Evolutionary conservation across 2,888 invertebrate genomes (phyloP).

Genomic region (Harpalus rubripes): DNA sequence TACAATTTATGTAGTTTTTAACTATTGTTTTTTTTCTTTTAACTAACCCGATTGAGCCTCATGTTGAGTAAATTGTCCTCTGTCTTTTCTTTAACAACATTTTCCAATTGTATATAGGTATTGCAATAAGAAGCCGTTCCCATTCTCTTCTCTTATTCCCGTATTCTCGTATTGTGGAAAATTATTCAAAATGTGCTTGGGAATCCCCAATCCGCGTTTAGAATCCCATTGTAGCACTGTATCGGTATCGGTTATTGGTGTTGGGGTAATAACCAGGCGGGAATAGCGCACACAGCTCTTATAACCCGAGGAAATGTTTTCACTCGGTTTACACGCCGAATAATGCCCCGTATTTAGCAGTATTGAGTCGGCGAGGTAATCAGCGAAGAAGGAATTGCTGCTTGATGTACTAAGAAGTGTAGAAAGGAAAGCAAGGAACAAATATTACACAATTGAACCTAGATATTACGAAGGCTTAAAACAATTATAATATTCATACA

Average conservation of each 20-base stretch:
- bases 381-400: not conserved
- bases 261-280: conserved; percentile 7
- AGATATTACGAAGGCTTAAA: no score
- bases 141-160: not conserved
- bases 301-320: conserved; percentile 45
- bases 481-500: no score
- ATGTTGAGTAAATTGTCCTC: no score
- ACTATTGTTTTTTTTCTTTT: no score
- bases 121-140: not conserved
- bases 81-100: not conserved
- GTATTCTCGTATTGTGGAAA: not conserved
- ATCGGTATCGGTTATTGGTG: conserved; percentile 37
- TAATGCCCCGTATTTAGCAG: conserved; percentile 31
- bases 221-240: not conserved
- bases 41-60: no score
- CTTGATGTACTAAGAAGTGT: no score
- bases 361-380: conserved; percentile 5
- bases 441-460: no score
- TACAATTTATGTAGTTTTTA: no score
- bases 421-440: no score
- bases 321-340: conserved; percentile 29
- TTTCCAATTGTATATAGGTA: not conserved
- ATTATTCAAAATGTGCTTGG: not conserved
- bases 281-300: conserved; percentile 7
- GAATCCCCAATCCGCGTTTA: conserved; percentile 1